These are phyloP conservation scores for Cassiopea xamachana DNA, from an alignment of 30 jellyfish, hydroid and myxozoan genomes.

Conservation along the genomic window DNA sequence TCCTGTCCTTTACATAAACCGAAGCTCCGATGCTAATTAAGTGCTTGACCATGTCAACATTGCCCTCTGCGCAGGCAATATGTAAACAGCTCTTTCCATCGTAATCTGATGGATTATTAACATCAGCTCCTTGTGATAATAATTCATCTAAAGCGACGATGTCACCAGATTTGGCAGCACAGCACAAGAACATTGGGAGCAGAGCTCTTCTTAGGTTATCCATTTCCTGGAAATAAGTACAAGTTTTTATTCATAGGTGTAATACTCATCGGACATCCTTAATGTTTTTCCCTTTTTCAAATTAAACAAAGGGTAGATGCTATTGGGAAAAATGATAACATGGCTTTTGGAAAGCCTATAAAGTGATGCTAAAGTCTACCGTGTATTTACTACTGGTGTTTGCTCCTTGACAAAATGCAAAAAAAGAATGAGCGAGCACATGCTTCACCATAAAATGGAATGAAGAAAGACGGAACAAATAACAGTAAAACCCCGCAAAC, in stretches of 20 bases:
- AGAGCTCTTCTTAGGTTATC: conserved; percentile 89
- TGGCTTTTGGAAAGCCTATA: too few species aligned
- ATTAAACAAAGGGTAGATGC: too few species aligned
- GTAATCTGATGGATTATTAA: conserved; percentile 96
- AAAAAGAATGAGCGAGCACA: too few species aligned
- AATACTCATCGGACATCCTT: too few species aligned
- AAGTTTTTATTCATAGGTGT: too few species aligned
- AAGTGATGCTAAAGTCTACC: too few species aligned
- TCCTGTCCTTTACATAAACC: conserved; percentile 82
- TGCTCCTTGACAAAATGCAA: too few species aligned
- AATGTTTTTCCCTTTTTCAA: too few species aligned
- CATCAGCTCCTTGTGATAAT: conserved; percentile 96
- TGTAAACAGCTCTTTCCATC: conserved; percentile 97
- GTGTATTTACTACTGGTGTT: too few species aligned
- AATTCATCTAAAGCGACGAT: conserved; percentile 74
- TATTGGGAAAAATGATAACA: too few species aligned
- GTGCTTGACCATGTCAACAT: conserved; percentile 70
- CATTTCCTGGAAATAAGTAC: conserved; percentile 81
- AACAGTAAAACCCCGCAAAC: neutral
- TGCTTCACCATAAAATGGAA: too few species aligned
- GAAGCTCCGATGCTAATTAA: conserved; percentile 87
- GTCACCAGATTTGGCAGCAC: conserved; percentile 99
- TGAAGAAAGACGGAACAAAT: too few species aligned
- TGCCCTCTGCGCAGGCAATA: conserved; percentile 97
- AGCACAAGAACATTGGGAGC: conserved; percentile 89